Evolutionary conservation across 2,888 invertebrate species (phyloP).

Genomic region (Acrobeloides nanus): DNA sequence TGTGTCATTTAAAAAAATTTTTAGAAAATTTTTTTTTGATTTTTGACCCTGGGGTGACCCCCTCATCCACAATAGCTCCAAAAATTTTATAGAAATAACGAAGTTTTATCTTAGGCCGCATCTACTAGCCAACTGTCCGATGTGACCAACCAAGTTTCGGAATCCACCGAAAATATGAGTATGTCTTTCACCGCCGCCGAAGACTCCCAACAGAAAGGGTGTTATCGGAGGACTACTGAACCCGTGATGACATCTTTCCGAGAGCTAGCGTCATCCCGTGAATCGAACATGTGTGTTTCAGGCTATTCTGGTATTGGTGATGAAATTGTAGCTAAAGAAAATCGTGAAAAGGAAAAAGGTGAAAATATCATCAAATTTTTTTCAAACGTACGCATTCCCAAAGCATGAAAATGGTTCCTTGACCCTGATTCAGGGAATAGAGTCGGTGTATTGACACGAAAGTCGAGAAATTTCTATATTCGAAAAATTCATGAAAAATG

Average conservation of each 20-base stretch:
- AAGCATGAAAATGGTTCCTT: too few relatives aligned
- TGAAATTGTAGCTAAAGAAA: conserved; percentile 9
- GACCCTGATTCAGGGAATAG: too few relatives aligned
- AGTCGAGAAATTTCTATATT: too few relatives aligned
- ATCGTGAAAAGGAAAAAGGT: background rate
- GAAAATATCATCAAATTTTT: conserved; percentile 5
- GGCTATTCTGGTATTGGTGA: conserved; percentile 20
- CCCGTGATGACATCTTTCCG: conserved; percentile 45
- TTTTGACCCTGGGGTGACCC: too few relatives aligned
- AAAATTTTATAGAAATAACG: too few relatives aligned
- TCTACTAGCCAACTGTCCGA: conserved; percentile 11
- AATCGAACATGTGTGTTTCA: conserved; percentile 25
- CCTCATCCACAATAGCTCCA: too few relatives aligned
- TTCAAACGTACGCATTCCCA: too few relatives aligned
- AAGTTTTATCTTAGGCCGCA: conserved; percentile 8
- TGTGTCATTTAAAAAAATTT: too few relatives aligned
- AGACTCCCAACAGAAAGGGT: conserved; percentile 5
- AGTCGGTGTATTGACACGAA: too few relatives aligned
- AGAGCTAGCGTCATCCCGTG: conserved; percentile 30
- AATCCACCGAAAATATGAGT: conserved; percentile 14
- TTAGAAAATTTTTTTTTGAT: too few relatives aligned
- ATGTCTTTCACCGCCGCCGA: conserved; percentile 16
- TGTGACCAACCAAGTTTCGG: conserved; percentile 6
- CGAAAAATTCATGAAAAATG: too few relatives aligned
- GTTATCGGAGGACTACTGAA: background rate